Percentiles rank a stretch among this genome's conserved stretches.
These are phyloP conservation scores for Thalpophila matura DNA, from an alignment of 2,888 invertebrate genomes.

Conservation along the genomic window DNA sequence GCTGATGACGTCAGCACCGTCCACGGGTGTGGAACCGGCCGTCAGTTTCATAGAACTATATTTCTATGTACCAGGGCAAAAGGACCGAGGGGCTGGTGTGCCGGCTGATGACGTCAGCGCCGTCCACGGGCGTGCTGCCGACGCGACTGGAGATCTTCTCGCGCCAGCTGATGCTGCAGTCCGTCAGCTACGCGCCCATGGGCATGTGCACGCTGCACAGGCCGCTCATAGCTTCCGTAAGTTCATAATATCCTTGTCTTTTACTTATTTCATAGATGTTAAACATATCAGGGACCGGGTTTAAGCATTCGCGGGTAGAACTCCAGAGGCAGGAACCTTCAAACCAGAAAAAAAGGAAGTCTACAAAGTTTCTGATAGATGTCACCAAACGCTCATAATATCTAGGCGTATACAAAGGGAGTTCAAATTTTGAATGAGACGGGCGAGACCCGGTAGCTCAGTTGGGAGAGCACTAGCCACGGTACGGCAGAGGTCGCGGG, in stretches of 20 bases:
- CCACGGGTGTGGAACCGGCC: constrained; percentile 85
- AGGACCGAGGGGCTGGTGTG: constrained; percentile 84
- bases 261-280: too few relatives aligned
- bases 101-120: constrained; percentile 82
- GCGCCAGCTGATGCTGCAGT: constrained; percentile 89
- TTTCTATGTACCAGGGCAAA: constrained; percentile 74
- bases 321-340: too few relatives aligned
- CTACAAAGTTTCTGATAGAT: too few relatives aligned
- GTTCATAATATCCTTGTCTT: constrained; percentile 58
- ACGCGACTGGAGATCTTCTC: constrained; percentile 91
- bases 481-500: too few relatives aligned
- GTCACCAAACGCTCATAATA: too few relatives aligned
- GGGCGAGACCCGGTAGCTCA: too few relatives aligned
- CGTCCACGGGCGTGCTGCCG: constrained; percentile 84
- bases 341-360: too few relatives aligned
- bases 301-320: too few relatives aligned
- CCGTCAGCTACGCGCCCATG: constrained; percentile 90
- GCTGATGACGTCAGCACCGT: constrained; percentile 82
- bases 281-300: too few relatives aligned
- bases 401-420: too few relatives aligned
- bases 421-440: too few relatives aligned
- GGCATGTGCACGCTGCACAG: constrained; percentile 91
- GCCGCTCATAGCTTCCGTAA: constrained; percentile 90
- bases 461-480: too few relatives aligned
- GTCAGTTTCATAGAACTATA: background rate